phyloP scores from a whole-genome alignment of 2,797 vertebrate genomes.

The Pseudochromis fuscus region DNA sequence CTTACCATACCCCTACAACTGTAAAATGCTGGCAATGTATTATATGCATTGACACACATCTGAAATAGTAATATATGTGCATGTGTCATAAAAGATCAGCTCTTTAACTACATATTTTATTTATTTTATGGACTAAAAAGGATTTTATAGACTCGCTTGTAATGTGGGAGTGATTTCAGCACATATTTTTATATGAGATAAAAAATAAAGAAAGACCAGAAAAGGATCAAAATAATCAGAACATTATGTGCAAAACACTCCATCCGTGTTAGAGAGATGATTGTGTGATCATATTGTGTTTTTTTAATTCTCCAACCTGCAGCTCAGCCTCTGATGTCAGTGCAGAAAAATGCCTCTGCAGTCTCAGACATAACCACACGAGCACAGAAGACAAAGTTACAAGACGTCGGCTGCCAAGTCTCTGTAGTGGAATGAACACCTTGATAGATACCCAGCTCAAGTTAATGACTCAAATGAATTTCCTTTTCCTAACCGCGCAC shows the following conservation, averaged over 20 bases:
- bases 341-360: slow-evolving; percentile 57
- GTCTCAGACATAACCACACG: slow-evolving; percentile 60
- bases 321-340: slow-evolving; percentile 65
- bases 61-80: no score
- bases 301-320: slow-evolving; percentile 33
- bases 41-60: no score
- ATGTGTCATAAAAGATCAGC: no score
- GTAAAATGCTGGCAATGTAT: no score
- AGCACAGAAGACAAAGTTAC: slow-evolving; percentile 46
- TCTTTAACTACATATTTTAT: no score
- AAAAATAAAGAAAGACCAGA: no score
- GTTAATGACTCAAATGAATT: slow-evolving; percentile 61
- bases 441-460: slow-evolving; percentile 61
- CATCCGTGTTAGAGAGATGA: slow-evolving; percentile 36
- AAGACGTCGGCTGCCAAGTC: slow-evolving; percentile 39
- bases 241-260: background rate
- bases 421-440: slow-evolving; percentile 49
- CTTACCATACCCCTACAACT: no score
- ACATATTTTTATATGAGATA: no score
- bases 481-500: slow-evolving; percentile 36
- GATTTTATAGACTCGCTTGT: no score
- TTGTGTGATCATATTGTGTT: slow-evolving; percentile 27
- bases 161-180: no score
- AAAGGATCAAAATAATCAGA: background rate
- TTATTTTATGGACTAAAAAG: no score